phyloP scores from a whole-genome alignment of 2,113 vertebrate species.

The Thymallus thymallus region DNA sequence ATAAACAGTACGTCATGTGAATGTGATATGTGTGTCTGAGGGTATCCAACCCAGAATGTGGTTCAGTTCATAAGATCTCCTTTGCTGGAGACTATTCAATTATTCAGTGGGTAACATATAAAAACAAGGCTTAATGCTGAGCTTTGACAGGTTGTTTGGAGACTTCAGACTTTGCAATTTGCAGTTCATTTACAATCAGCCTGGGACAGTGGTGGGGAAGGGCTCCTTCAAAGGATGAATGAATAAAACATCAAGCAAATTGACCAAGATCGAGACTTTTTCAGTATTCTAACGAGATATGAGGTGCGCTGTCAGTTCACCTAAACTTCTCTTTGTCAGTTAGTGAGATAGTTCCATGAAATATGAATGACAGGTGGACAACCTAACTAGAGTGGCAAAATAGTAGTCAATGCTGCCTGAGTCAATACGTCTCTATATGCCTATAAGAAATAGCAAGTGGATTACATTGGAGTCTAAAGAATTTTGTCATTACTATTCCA shows the following conservation, averaged over 20 bases:
- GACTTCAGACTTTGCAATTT: slow-evolving; percentile 38
- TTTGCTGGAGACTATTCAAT: no score
- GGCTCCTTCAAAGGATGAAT: slow-evolving; percentile 60
- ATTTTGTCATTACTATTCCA: neutral
- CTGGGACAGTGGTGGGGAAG: slow-evolving; percentile 54
- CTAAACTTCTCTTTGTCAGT: slow-evolving; percentile 49
- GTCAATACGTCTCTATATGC: neutral
- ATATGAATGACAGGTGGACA: slow-evolving; percentile 56
- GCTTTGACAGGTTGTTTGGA: slow-evolving; percentile 66
- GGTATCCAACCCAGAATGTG: no score
- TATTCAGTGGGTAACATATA: slow-evolving; percentile 15
- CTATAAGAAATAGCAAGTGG: no score
- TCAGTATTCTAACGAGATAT: slow-evolving; percentile 61
- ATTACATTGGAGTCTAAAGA: neutral
- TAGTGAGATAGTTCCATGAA: slow-evolving; percentile 58
- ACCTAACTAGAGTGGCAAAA: neutral
- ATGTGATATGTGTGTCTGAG: no score
- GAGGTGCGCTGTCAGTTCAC: slow-evolving; percentile 57
- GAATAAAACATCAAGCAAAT: slow-evolving; percentile 74
- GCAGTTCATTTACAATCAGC: slow-evolving; percentile 66
- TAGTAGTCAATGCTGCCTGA: neutral
- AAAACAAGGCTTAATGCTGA: neutral
- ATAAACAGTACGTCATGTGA: no score
- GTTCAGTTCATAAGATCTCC: no score
- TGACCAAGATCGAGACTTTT: slow-evolving; percentile 51